These are phyloP conservation scores for Scomber japonicus DNA, from an alignment of 2,113 vertebrate species.

Conservation along the genomic window DNA sequence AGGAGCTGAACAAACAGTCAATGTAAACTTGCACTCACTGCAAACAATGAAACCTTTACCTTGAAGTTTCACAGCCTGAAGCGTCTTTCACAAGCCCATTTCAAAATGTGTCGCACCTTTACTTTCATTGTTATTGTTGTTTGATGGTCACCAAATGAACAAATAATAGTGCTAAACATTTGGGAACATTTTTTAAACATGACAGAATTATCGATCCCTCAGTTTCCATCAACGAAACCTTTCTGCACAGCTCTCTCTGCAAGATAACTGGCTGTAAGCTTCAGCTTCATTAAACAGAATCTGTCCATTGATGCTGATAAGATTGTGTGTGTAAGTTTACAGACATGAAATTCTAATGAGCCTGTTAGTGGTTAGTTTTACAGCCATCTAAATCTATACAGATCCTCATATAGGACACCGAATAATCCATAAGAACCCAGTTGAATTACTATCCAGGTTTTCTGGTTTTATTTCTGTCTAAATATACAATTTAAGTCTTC, in stretches of 20 bases:
- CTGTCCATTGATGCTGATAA: constrained; percentile 3
- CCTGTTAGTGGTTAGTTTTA: neutral
- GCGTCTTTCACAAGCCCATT: neutral
- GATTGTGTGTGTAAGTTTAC: neutral
- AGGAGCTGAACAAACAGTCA: neutral
- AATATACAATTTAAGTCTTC: neutral
- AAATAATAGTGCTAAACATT: neutral
- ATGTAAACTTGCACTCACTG: neutral
- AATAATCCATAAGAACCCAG: neutral
- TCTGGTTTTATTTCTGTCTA: constrained; percentile 1
- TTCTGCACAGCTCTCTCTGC: neutral
- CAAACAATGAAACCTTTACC: neutral
- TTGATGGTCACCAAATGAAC: neutral
- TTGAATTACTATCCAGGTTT: neutral
- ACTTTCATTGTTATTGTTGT: neutral
- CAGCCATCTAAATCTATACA: neutral
- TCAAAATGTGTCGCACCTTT: neutral
- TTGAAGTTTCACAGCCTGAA: constrained; percentile 2
- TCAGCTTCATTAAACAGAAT: constrained; percentile 34
- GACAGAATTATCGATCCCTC: constrained; percentile 7
- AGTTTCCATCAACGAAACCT: neutral
- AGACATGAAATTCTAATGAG: constrained; percentile 9
- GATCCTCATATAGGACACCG: neutral
- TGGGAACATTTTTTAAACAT: neutral
- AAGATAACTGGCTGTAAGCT: constrained; percentile 1